Evolutionary conservation across 1,140 invertebrate species (phyloP).

Genomic region (Procambarus clarkii): DNA sequence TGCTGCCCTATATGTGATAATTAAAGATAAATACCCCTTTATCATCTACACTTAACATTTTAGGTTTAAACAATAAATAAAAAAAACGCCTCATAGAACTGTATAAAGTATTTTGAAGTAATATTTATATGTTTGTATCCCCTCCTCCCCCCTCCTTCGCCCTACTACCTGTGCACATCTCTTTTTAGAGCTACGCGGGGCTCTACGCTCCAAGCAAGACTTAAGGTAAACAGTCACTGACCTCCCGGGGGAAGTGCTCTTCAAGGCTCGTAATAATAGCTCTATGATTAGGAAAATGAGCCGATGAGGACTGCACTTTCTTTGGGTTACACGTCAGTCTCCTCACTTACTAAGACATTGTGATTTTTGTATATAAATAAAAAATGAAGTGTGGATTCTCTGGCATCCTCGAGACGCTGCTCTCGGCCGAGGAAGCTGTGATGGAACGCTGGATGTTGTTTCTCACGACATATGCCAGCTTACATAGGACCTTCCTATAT

Average conservation of each 20-base stretch:
- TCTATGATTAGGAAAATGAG: background rate
- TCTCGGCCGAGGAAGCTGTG: background rate
- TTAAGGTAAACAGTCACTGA: background rate
- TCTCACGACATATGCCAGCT: no score
- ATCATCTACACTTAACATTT: background rate
- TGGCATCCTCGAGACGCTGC: background rate
- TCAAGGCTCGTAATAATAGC: background rate
- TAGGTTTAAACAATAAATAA: background rate
- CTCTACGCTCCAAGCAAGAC: background rate
- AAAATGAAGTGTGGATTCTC: no score
- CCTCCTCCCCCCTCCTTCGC: background rate
- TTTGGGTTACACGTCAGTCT: background rate
- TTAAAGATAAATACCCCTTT: background rate
- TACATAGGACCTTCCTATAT: no score
- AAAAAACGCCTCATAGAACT: constrained; percentile 8
- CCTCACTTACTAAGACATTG: background rate
- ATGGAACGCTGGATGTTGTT: no score
- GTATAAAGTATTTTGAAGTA: constrained; percentile 45
- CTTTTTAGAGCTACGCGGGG: background rate
- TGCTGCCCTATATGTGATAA: background rate
- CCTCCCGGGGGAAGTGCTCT: background rate
- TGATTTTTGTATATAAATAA: constrained; percentile 9
- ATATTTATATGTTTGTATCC: constrained; percentile 20
- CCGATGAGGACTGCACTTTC: background rate
- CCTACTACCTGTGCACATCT: background rate